Percentiles rank a stretch among this genome's conserved stretches.
These are phyloP conservation scores for Plagodis dolabraria DNA, from an alignment of 2,888 invertebrate species.

Conservation along the genomic window DNA sequence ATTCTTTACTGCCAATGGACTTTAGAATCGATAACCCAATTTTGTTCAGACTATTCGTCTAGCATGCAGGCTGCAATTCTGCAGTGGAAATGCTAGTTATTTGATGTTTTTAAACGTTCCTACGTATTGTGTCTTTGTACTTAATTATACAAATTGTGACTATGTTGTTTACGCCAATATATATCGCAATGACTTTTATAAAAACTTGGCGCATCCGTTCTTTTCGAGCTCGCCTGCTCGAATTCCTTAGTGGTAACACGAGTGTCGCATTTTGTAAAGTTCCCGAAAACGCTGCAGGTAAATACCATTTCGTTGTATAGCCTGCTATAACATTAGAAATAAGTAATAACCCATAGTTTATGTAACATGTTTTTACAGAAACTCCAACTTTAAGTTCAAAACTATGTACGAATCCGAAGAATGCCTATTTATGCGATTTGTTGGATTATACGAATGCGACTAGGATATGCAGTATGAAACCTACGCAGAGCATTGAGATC, in stretches of 20 bases:
- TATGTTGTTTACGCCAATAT: conserved; percentile 92
- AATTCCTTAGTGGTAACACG: conserved; percentile 84
- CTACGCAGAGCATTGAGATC: conserved; percentile 74
- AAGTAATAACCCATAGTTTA: conserved; percentile 15
- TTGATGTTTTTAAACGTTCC: conserved; percentile 2
- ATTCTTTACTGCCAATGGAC: conserved; percentile 54
- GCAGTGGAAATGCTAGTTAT: conserved; percentile 33
- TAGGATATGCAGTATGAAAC: conserved; percentile 79
- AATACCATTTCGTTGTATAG: neutral
- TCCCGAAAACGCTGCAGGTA: conserved; percentile 81
- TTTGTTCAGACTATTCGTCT: conserved; percentile 35
- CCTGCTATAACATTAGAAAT: neutral
- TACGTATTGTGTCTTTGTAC: no score
- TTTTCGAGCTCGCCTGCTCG: conserved; percentile 88
- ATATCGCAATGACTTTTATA: conserved; percentile 92
- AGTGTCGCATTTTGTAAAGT: conserved; percentile 86
- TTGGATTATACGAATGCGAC: conserved; percentile 77
- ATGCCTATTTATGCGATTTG: conserved; percentile 87
- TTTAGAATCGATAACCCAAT: conserved; percentile 79
- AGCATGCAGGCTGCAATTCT: conserved; percentile 15
- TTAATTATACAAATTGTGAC: conserved; percentile 32
- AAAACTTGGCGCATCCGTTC: conserved; percentile 92
- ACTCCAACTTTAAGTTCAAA: conserved; percentile 82
- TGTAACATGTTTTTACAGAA: conserved; percentile 59
- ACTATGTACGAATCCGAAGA: conserved; percentile 81